Conservation (phyloP, 2,797 vertebrate genomes). For the Epinephelus coioides region DNA sequence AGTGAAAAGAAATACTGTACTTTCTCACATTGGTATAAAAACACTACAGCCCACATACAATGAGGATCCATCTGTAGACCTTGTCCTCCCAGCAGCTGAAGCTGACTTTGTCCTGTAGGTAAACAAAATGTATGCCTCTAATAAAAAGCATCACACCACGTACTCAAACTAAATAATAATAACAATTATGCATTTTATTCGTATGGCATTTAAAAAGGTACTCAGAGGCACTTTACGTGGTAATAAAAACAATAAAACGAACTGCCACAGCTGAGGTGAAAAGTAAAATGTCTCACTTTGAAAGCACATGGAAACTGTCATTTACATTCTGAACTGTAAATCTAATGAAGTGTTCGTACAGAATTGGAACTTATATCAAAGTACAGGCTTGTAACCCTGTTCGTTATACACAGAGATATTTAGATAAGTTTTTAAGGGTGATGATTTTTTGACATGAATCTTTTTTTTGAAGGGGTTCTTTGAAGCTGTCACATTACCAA, state of each 20-base stretch:
- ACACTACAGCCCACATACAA: conserved; percentile 63
- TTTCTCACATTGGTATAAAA: conserved; percentile 41
- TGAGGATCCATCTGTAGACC: conserved; percentile 53
- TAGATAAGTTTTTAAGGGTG: neutral
- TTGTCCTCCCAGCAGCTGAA: conserved; percentile 7
- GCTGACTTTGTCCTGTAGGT: conserved; percentile 15
- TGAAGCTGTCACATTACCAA: no score
- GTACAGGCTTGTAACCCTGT: neutral
- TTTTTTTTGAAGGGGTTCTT: no score
- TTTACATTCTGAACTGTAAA: neutral
- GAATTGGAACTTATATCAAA: neutral
- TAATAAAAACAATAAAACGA: no score
- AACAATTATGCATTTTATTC: no score
- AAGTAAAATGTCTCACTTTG: conserved; percentile 3
- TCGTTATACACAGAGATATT: neutral
- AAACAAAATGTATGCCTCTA: conserved; percentile 8
- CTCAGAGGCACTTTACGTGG: no score
- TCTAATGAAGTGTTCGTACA: neutral
- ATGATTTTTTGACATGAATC: neutral
- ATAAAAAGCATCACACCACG: conserved; percentile 26
- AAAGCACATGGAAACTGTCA: neutral
- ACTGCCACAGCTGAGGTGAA: conserved; percentile 5
- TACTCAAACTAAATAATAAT: conserved; percentile 11
- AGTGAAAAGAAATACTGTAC: conserved; percentile 56
- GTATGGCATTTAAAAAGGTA: no score